Evolutionary conservation across 92 coral and sea anemone species (phyloP), one percentile per base, ranked within the genome.

Genomic region (Anthopleura xanthogrammica): DNA sequence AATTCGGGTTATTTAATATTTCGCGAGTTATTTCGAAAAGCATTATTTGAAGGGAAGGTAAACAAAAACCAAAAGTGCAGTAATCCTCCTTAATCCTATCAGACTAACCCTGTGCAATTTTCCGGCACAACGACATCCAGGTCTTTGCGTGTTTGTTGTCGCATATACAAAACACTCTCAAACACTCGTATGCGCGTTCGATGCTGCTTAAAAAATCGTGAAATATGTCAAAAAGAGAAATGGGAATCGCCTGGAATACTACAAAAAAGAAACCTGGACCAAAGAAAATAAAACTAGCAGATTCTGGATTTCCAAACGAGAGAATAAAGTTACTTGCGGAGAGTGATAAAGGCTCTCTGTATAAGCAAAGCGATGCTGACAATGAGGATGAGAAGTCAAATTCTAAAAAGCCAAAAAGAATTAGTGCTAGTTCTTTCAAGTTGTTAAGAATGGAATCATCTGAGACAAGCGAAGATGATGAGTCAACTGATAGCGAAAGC

Each of bases 61-160:
- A 60, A 60, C 22, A 60, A 60, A 60, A 1, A 60, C 66, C 66
- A n/a, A 60, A 60, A 22, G 66, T 60, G 66, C 11, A 60, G 66
- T 60, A 60, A 60, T 60, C 66, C 17, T 60, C 22, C 66, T 60
- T 60, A 60, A 60, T 60, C 66, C 23, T n/a, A 60, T 60, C 11
- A 60, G 66, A 60, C 66, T 60, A 60, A 60, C 66, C 66, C 66
- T 60, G 66, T 60, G 66, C 66, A 60, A 13, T 60, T 60, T 60
- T 60, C 22, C 22, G 22, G 66, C 66, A 22, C 11, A 60, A 60
- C 2, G 23, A 60, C 66, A 60, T 60, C 66, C 66, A 22, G 66
- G 23, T 60, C 66, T 12, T 60, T 16, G 66, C 14, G 17, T 60
- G 66, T 60, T 60, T 4, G 66, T n/a, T 60, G 66, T 60, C 66